Evolutionary conservation across 1,140 invertebrate genomes (phyloP).

Genomic region (Saccostrea glomerata): DNA sequence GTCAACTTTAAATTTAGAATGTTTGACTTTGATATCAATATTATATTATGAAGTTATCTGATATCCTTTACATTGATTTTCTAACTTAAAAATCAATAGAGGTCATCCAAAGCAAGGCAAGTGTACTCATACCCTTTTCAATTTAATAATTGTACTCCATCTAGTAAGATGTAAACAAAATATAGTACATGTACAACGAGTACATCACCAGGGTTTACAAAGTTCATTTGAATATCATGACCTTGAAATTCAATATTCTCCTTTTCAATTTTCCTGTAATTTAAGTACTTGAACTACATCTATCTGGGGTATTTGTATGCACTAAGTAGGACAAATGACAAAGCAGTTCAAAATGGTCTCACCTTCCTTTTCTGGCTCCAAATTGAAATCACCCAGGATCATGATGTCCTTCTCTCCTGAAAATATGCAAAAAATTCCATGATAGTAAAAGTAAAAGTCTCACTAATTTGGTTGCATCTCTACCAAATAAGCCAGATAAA

Average conservation of each 20-base stretch:
- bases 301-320: background rate
- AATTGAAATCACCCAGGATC: slow-evolving; percentile 77
- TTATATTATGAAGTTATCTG: too few relatives aligned
- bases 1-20: too few relatives aligned
- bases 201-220: background rate
- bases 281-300: background rate
- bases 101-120: too few relatives aligned
- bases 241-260: background rate
- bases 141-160: too few relatives aligned
- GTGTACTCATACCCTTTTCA: too few relatives aligned
- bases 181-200: background rate
- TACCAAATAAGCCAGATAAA: too few relatives aligned
- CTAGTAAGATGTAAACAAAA: background rate
- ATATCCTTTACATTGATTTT: too few relatives aligned
- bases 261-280: background rate
- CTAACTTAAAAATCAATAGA: too few relatives aligned
- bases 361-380: slow-evolving; percentile 69
- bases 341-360: slow-evolving; percentile 1
- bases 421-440: background rate
- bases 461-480: too few relatives aligned
- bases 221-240: background rate
- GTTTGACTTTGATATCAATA: too few relatives aligned
- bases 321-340: background rate
- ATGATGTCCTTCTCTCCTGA: slow-evolving; percentile 74
- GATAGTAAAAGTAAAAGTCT: too few relatives aligned